Conservation (phyloP, 1,140 invertebrate genomes). For the Drosophila asahinai region DNA sequence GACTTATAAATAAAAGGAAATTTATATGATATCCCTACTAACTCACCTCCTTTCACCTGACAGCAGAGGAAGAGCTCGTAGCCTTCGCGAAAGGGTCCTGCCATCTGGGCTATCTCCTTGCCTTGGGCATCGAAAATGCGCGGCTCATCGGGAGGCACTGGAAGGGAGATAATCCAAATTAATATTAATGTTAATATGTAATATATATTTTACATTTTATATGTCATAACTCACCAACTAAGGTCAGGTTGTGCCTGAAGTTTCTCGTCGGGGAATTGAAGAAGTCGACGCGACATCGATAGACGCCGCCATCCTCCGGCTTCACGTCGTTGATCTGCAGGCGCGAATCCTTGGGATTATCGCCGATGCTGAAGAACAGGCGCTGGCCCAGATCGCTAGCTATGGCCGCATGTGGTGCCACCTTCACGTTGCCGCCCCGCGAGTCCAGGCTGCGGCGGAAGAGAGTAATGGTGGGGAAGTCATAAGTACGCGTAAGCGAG, state of each 20-base stretch:
- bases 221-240: constrained; percentile 90
- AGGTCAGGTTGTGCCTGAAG: constrained; percentile 92
- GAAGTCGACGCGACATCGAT: constrained; percentile 94
- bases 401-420: constrained; percentile 90
- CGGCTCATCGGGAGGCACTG: constrained; percentile 91
- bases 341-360: constrained; percentile 89
- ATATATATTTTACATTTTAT: no score
- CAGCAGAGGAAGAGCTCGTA: constrained; percentile 92
- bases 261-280: constrained; percentile 94
- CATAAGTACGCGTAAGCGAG: constrained; percentile 54
- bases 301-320: constrained; percentile 91
- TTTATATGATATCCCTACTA: not conserved
- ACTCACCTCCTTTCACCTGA: constrained; percentile 93
- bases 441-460: constrained; percentile 89
- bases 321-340: constrained; percentile 91
- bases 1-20: not conserved
- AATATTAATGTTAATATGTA: not conserved
- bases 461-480: constrained; percentile 62
- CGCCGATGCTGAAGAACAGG: constrained; percentile 90
- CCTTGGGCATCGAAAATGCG: constrained; percentile 93
- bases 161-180: constrained; percentile 50
- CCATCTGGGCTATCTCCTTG: constrained; percentile 89
- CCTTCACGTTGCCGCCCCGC: constrained; percentile 87
- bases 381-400: constrained; percentile 90
- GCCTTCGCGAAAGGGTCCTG: constrained; percentile 93